These are phyloP conservation scores for Oegoconia quadripuncta DNA, from an alignment of 2,888 invertebrate genomes.

Conservation along the genomic window DNA sequence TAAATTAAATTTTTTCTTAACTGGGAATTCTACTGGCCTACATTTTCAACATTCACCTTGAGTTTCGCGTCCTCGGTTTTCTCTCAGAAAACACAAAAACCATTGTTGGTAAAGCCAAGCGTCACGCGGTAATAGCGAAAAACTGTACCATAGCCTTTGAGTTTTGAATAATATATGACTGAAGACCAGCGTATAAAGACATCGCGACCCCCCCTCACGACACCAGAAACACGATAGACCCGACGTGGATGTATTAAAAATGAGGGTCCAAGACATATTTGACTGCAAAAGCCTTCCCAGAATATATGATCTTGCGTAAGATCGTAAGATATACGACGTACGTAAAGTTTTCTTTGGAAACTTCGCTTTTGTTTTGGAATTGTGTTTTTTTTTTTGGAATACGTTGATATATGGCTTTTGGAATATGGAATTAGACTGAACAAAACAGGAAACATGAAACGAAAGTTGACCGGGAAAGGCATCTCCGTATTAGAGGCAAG, in stretches of 20 bases:
- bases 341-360: constrained; percentile 21
- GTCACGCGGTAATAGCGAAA: constrained; percentile 13
- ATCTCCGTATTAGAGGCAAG: background rate
- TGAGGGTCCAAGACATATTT: constrained; percentile 2
- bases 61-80: constrained; percentile 1
- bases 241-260: background rate
- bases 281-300: constrained; percentile 13
- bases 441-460: background rate
- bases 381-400: constrained; percentile 3
- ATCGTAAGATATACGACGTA: constrained; percentile 23
- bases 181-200: constrained; percentile 6
- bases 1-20: no score
- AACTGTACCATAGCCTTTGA: constrained; percentile 13
- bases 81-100: constrained; percentile 6
- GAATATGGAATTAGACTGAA: background rate
- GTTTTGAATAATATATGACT: constrained; percentile 20
- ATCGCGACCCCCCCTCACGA: background rate
- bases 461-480: background rate
- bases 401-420: background rate
- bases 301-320: constrained; percentile 23
- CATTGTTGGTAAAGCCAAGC: constrained; percentile 10
- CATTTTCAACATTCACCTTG: constrained; percentile 12
- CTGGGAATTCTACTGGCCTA: constrained; percentile 6
- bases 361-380: constrained; percentile 6
- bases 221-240: background rate